Base-by-base conservation (phyloP, 2,888 invertebrate species). In the Drosophila melanocephala region DNA sequence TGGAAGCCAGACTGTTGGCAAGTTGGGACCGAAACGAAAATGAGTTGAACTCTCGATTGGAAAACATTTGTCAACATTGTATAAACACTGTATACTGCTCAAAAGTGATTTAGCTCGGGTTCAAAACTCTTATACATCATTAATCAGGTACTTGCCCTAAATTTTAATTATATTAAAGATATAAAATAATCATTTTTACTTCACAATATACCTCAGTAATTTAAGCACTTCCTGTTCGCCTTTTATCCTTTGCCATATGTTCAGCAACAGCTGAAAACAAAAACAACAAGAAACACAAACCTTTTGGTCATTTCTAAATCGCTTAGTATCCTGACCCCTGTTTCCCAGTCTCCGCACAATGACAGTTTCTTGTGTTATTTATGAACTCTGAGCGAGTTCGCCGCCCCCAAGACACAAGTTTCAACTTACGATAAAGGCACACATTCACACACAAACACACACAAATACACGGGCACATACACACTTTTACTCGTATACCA, bases 321-420 rank as follows among this genome's bases (percentile, higher is more conserved):
- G 67, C 58, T 62, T 72, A 70, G 66, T 70, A 57, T 64, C 53
- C 74, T 44, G 42, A 63, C 19, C 51, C 65, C 37, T 19, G 37
- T 26, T 14, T 0, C 22, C 33, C 30, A 19, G 1, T 22, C 33
- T 22, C 44, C 33, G n/a, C 9, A 26, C 35, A 39, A 42, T 51
- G 58, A 59, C 26, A 75, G 58, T 62, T 72, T 85, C 81, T 74
- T 78, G 28, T 65, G 84, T 78, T 88, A 88, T 84, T 84, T 88
- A 85, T 87, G 77, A 84, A 77, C 84, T 81, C 74, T 68, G 74
- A 74, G 64, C 70, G 79, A 81, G 83, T 79, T 81, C 62, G 58
- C 64, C 44, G 65, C 47, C 58, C 72, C 70, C 68, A 30, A 69
- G 59, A 72, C 69, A 78, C 70, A 67, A 73, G 67, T 59, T 79